Conservation (phyloP, 1,140 invertebrate species). For the Propsilocerus akamusi region DNA sequence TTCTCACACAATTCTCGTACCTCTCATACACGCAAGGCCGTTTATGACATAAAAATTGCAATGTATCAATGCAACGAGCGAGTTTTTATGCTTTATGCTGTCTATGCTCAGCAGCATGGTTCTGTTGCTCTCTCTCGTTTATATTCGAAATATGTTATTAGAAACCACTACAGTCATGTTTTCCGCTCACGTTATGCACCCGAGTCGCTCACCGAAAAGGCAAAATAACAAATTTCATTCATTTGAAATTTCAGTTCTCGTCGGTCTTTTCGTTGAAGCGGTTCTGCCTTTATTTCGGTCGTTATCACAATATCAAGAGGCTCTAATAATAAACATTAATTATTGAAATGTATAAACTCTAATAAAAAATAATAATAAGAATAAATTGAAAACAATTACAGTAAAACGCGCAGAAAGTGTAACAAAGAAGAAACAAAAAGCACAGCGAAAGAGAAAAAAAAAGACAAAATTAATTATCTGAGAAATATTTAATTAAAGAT, state of each 20-base stretch:
- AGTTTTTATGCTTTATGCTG: not conserved
- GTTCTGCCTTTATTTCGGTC: not conserved
- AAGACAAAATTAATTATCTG: constrained; percentile 4
- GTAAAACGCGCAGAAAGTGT: not conserved
- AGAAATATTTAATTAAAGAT: constrained; percentile 4
- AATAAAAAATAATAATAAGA: constrained; percentile 3
- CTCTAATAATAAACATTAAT: constrained; percentile 3
- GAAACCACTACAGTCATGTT: not conserved
- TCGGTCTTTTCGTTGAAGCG: not conserved
- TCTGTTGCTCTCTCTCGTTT: not conserved
- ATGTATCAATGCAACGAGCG: not conserved
- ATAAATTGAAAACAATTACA: constrained; percentile 4
- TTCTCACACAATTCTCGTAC: constrained; percentile 2
- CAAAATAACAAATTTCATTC: not conserved
- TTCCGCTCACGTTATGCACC: not conserved
- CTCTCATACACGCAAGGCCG: not conserved
- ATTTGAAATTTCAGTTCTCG: not conserved
- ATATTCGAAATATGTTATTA: too few species aligned
- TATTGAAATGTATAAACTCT: constrained; percentile 3
- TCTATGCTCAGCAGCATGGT: not conserved
- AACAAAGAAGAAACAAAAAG: not conserved
- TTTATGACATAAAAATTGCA: constrained; percentile 1
- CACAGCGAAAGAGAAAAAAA: not conserved
- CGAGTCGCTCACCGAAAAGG: not conserved
- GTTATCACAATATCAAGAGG: not conserved